Percentiles rank a stretch among this genome's conserved stretches.
Evolutionary conservation across 64 coral and sea anemone genomes (phyloP).

Genomic region (Trachythela sp.): DNA sequence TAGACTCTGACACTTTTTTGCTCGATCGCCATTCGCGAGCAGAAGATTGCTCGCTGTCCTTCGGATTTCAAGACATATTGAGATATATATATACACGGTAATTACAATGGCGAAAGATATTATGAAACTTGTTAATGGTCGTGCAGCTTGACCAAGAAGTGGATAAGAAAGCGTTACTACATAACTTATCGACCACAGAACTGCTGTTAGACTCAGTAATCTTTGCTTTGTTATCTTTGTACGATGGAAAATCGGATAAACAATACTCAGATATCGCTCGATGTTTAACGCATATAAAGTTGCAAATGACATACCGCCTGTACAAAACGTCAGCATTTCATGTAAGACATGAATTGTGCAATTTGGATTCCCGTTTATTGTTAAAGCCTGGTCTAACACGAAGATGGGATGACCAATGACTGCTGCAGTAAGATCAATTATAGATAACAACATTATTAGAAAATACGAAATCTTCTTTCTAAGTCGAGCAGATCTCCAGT

Average conservation of each 20-base stretch:
- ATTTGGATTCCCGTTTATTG: too few relatives aligned
- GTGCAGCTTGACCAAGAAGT: too few relatives aligned
- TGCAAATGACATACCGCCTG: background rate
- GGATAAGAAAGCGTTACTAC: background rate
- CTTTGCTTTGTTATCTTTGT: background rate
- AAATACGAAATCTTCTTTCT: background rate
- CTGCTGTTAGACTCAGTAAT: background rate
- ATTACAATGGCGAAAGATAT: background rate
- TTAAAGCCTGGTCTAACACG: background rate
- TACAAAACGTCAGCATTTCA: too few relatives aligned
- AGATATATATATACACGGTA: background rate
- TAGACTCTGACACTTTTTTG: background rate
- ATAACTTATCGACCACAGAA: background rate
- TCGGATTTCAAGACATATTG: background rate
- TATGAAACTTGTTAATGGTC: background rate
- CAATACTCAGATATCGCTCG: background rate
- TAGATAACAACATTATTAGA: background rate
- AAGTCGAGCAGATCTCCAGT: background rate
- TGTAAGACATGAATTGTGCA: too few relatives aligned
- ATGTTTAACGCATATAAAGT: background rate
- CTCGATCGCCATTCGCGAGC: background rate
- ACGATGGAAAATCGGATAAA: background rate
- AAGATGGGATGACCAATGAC: background rate
- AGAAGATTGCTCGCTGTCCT: background rate
- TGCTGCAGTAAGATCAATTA: background rate